Percentiles rank a stretch among this genome's conserved stretches.
phyloP scores from a whole-genome alignment of 2,113 vertebrate species.

The Aptenodytes forsteri region DNA sequence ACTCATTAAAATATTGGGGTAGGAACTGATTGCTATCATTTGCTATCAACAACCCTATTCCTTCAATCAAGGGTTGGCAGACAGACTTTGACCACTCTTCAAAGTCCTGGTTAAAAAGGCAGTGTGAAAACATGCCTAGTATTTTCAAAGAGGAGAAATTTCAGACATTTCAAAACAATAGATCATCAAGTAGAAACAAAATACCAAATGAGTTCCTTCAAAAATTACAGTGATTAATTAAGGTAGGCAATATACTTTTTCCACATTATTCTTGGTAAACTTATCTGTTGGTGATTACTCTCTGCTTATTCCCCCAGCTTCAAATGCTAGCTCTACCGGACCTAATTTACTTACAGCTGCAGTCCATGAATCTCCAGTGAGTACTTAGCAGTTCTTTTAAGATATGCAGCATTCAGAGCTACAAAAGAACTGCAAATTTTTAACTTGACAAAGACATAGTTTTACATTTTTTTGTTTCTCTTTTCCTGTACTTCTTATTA shows the following conservation, averaged over 20 bases:
- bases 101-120: neutral
- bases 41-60: neutral
- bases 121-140: neutral
- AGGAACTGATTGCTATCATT: neutral
- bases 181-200: neutral
- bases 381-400: neutral
- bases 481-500: neutral
- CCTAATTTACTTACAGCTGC: neutral
- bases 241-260: neutral
- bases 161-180: neutral
- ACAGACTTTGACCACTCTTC: neutral
- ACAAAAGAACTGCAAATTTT: neutral
- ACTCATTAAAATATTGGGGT: neutral
- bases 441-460: neutral
- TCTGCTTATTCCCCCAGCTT: neutral
- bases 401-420: neutral
- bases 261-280: neutral
- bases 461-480: neutral
- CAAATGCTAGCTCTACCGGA: neutral
- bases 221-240: neutral
- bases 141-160: neutral
- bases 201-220: neutral
- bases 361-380: neutral
- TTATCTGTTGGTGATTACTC: neutral
- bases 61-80: neutral